Evolutionary conservation across 2,797 vertebrate species (phyloP), one percentile per base, ranked within the genome.

Genomic region (Channallabes apus): DNA sequence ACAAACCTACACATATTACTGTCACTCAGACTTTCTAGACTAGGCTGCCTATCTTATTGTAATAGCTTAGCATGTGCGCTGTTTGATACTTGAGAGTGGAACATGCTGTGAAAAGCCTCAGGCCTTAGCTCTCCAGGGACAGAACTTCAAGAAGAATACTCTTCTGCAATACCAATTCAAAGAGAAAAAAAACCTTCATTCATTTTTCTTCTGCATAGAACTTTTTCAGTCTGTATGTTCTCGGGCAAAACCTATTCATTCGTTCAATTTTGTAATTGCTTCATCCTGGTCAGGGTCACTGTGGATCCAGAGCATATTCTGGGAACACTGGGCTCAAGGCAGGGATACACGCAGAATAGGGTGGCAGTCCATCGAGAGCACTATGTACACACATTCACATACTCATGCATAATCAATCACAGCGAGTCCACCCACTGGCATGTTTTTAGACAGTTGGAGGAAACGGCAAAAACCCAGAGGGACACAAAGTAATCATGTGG

Each of bases 21-120:
- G 51, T 38, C 67, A 71, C 59, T 73, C 22, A 41, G 18, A 67
- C 73, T 80, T 80, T 83, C n/a, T 75, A n/a, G 32, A 65, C 27
- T 14, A 82, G 64, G 76, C 32, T 73, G 67, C 58, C 81, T 56
- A 56, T 73, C 67, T 73, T 73, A 62, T 27, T 65, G 67, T 78
- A 80, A 79, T 58, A 86, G 68, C 59, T 65, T 35, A 58, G 73
- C 27, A 56, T 64, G 35, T 82, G 72, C 80, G 46, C 77, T 79
- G 75, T 82, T 78, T 86, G 81, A 86, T 83, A 79, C 35, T 86
- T 75, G 54, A 82, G 80, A 78, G 73, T 41, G 32, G 68, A 65
- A 77, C 73, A 80, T 71, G 18, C 82, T 83, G 85, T 72, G 76
- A 86, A 86, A 71, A 86, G 75, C 82, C 85, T 86, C 65, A 65